Evolutionary conservation across 2,113 vertebrate genomes (phyloP).

Genomic region (Ursus arctos): DNA sequence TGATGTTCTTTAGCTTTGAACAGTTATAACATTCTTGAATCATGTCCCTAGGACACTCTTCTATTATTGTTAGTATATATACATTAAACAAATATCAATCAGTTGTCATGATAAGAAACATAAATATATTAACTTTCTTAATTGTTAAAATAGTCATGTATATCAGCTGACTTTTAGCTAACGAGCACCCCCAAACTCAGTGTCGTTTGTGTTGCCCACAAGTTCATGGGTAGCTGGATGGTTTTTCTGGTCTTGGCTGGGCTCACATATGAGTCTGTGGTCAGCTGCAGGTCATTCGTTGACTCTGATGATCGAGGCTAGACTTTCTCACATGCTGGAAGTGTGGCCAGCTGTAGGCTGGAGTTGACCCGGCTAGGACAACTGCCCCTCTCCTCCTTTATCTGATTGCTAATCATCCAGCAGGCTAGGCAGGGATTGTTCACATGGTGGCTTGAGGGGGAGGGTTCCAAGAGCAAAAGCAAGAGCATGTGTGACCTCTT

Average conservation of each 20-base stretch:
- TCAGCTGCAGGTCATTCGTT: neutral
- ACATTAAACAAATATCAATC: neutral
- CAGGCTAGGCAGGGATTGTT: neutral
- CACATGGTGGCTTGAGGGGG: neutral
- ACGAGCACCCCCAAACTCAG: neutral
- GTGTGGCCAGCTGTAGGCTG: neutral
- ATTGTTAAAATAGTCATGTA: neutral
- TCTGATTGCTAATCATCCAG: neutral
- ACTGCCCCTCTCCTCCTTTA: neutral
- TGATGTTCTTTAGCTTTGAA: slow-evolving; percentile 1
- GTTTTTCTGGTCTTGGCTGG: neutral
- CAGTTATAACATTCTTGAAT: neutral
- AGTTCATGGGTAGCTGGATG: neutral
- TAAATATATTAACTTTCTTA: slow-evolving; percentile 2
- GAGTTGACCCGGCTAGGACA: neutral
- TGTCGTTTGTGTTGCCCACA: neutral
- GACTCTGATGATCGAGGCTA: neutral
- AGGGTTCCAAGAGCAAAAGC: neutral
- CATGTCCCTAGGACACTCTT: neutral
- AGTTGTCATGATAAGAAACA: neutral
- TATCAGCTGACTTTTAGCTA: neutral
- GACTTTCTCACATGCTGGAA: neutral
- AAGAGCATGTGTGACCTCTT: neutral
- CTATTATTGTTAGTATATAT: neutral
- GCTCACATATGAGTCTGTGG: neutral